Percentiles rank a stretch among this genome's conserved stretches.
Conservation (phyloP, 2,888 invertebrate genomes). For the Euplagia quadripunctaria region DNA sequence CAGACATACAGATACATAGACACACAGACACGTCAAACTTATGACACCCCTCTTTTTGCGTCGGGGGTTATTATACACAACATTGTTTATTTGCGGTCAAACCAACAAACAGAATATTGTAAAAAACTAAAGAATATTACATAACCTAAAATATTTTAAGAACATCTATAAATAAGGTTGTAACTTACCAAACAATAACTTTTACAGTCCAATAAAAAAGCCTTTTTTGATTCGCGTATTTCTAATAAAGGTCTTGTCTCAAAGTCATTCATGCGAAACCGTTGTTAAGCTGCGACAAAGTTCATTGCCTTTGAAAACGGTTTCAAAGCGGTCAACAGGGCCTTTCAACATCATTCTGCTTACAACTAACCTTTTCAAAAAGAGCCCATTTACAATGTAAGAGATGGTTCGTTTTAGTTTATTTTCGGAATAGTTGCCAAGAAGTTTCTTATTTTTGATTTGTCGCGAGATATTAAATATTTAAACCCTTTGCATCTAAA, state of each 20-base stretch:
- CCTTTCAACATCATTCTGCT: constrained; percentile 21
- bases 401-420: not conserved
- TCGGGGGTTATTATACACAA: too few relatives aligned
- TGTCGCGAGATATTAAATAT: too few relatives aligned
- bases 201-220: not conserved
- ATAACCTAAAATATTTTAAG: not conserved
- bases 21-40: too few relatives aligned
- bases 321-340: constrained; percentile 28
- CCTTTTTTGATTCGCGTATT: not conserved
- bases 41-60: too few relatives aligned
- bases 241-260: constrained; percentile 33
- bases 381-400: constrained; percentile 9
- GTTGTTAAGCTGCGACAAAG: constrained; percentile 34
- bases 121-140: not conserved
- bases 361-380: constrained; percentile 18
- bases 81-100: too few relatives aligned
- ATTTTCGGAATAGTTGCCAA: not conserved
- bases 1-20: too few relatives aligned
- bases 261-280: constrained; percentile 43
- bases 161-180: not conserved
- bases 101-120: too few relatives aligned
- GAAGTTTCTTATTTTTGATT: too few relatives aligned
- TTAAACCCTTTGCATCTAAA: too few relatives aligned
- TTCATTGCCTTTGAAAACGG: constrained; percentile 39
- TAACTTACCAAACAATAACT: not conserved